These are phyloP conservation scores for Ptychodera flava DNA, from an alignment of 35 echinoderm and acorn worm species.

Conservation along the genomic window DNA sequence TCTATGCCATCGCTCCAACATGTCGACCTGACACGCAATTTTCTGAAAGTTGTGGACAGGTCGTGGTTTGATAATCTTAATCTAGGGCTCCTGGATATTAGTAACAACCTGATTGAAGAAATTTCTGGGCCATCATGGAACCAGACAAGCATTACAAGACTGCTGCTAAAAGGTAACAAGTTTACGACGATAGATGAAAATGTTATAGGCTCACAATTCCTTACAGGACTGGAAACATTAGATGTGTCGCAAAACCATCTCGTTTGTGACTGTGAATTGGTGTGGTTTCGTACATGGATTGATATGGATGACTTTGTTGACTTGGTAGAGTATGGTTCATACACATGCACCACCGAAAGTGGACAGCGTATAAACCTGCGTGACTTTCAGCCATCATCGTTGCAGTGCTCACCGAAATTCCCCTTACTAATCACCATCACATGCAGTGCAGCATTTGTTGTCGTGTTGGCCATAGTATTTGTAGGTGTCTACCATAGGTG, in stretches of 20 bases:
- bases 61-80: background rate
- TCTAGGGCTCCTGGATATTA: background rate
- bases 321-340: background rate
- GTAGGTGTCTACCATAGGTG: background rate
- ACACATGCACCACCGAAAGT: background rate
- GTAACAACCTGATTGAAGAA: background rate
- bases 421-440: background rate
- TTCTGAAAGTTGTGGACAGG: background rate
- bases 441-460: background rate
- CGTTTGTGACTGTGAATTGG: conserved; percentile 8
- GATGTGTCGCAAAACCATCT: background rate
- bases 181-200: conserved; percentile 6
- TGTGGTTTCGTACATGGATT: conserved; percentile 18
- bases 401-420: background rate
- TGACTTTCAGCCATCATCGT: background rate
- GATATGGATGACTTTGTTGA: background rate
- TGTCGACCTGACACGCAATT: background rate
- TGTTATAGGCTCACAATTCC: background rate
- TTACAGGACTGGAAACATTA: background rate
- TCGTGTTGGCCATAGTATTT: background rate
- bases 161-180: background rate
- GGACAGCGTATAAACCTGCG: background rate
- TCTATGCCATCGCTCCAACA: background rate
- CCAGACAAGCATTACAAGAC: background rate
- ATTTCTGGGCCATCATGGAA: background rate